phyloP scores from a whole-genome alignment of 2,797 vertebrate species.

The Argentina silus region DNA sequence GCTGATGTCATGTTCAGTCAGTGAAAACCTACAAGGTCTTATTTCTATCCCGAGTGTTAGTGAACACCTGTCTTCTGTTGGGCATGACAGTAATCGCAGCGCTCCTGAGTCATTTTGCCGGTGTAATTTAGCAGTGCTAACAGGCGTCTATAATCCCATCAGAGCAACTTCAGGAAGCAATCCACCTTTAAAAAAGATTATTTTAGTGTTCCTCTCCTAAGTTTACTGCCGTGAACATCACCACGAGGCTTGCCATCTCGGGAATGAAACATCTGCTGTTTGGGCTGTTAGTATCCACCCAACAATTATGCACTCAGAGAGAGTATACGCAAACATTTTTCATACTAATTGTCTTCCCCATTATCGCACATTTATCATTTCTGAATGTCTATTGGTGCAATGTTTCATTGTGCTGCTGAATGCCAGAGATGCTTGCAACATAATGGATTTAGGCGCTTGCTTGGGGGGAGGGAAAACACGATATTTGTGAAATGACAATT shows the following conservation, averaged over 20 bases:
- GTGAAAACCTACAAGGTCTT: slow-evolving; percentile 12
- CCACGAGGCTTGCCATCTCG: slow-evolving; percentile 52
- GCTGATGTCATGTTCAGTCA: slow-evolving; percentile 35
- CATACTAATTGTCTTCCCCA: slow-evolving; percentile 61
- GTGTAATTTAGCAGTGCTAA: slow-evolving; percentile 40
- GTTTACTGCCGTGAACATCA: slow-evolving; percentile 41
- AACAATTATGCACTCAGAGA: slow-evolving; percentile 65
- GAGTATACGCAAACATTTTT: slow-evolving; percentile 56
- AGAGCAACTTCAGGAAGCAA: slow-evolving; percentile 15
- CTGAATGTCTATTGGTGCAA: slow-evolving; percentile 36
- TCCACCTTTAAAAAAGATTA: slow-evolving; percentile 38
- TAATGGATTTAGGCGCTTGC: slow-evolving; percentile 15
- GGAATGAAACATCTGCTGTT: slow-evolving; percentile 73
- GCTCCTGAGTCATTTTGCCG: slow-evolving; percentile 8
- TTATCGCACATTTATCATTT: slow-evolving; percentile 61
- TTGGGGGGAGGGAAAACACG: slow-evolving; percentile 27
- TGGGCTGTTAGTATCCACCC: slow-evolving; percentile 55
- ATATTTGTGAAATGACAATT: slow-evolving; percentile 23
- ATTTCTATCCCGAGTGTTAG: slow-evolving; percentile 17
- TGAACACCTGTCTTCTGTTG: slow-evolving; percentile 44
- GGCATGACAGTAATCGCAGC: neutral
- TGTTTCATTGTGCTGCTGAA: slow-evolving; percentile 52
- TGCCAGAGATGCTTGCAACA: slow-evolving; percentile 35
- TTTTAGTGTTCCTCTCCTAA: slow-evolving; percentile 38
- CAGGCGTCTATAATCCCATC: slow-evolving; percentile 23